These are phyloP conservation scores for Hypolimnas misippus DNA, from an alignment of 2,888 invertebrate species.

Conservation along the genomic window DNA sequence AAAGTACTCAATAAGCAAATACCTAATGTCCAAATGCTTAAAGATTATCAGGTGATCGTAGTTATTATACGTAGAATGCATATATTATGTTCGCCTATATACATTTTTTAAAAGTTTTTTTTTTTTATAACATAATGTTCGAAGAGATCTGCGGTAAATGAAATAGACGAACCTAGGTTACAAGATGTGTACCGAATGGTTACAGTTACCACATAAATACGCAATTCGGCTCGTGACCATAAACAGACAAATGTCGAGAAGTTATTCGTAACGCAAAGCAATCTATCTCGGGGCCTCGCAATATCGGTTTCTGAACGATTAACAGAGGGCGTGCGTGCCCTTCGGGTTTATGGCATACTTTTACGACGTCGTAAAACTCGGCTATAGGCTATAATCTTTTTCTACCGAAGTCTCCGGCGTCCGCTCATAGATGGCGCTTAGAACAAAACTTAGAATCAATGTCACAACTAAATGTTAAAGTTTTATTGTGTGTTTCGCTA, in stretches of 20 bases:
- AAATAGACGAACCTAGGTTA: slow-evolving; percentile 13
- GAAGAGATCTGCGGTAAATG: slow-evolving; percentile 16
- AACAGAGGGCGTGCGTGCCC: slow-evolving; percentile 84
- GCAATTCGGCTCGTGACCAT: slow-evolving; percentile 65
- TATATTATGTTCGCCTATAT: no score
- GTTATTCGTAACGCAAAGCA: slow-evolving; percentile 77
- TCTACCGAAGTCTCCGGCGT: slow-evolving; percentile 61
- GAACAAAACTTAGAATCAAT: slow-evolving; percentile 75
- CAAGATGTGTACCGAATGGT: slow-evolving; percentile 23
- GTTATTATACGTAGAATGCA: no score
- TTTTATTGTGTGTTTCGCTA: slow-evolving; percentile 84
- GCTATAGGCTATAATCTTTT: slow-evolving; percentile 82
- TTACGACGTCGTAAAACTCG: slow-evolving; percentile 80
- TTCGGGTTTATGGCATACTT: slow-evolving; percentile 81
- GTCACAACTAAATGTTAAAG: slow-evolving; percentile 75
- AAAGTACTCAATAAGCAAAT: no score
- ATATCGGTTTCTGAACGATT: slow-evolving; percentile 84
- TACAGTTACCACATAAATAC: slow-evolving; percentile 41
- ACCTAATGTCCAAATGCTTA: no score
- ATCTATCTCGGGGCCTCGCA: slow-evolving; percentile 81
- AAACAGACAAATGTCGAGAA: slow-evolving; percentile 78
- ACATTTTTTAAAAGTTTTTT: no score
- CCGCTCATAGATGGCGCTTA: slow-evolving; percentile 75
- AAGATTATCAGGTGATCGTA: no score
- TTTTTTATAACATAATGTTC: no score